Percentiles rank a stretch among this genome's conserved stretches.
Conservation (phyloP, 2,888 invertebrate species). For the Allolobophora icterica region DNA sequence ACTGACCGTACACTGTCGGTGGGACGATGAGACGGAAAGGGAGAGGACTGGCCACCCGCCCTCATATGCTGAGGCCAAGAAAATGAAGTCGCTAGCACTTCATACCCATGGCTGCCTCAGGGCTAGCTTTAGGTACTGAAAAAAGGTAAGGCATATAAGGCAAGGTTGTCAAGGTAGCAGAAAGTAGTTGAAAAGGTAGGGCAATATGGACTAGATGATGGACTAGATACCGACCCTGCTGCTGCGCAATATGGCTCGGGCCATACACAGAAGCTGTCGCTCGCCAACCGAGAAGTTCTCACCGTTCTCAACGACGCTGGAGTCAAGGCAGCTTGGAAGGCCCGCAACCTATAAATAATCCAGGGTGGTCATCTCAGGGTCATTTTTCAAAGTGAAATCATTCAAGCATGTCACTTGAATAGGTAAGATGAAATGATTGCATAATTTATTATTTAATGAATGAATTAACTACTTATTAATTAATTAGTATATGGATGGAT, state of each 20-base stretch:
- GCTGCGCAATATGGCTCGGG: slow-evolving; percentile 69
- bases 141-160: neutral
- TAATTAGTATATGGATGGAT: no score
- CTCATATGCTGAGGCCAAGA: no score
- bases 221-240: neutral
- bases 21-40: no score
- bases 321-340: slow-evolving; percentile 63
- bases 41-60: no score
- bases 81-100: no score
- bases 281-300: slow-evolving; percentile 71
- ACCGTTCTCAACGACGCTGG: slow-evolving; percentile 68
- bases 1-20: no score
- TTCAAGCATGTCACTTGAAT: neutral
- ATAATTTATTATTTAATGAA: neutral
- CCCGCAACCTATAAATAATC: slow-evolving; percentile 20
- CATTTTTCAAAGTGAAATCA: neutral
- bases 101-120: no score
- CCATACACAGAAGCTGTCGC: slow-evolving; percentile 72
- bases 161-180: no score
- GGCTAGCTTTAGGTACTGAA: no score
- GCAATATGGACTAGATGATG: neutral
- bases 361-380: neutral
- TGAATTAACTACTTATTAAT: neutral
- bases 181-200: neutral
- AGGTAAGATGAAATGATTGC: neutral